Evolutionary conservation across 2,113 vertebrate genomes (phyloP).

Genomic region (Monopterus albus): DNA sequence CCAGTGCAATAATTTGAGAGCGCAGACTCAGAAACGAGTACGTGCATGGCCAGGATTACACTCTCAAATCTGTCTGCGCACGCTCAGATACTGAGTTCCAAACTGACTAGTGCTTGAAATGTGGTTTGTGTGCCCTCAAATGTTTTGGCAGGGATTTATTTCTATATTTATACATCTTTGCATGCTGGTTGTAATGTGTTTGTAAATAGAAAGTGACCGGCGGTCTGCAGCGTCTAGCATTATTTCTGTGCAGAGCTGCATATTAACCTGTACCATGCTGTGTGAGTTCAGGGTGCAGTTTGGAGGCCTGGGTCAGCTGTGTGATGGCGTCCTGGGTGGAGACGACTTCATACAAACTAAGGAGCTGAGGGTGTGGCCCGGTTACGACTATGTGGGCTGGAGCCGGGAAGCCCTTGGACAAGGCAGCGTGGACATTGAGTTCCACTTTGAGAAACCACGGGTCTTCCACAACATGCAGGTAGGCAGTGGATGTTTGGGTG

Average conservation of each 20-base stretch:
- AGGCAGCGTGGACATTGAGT: slow-evolving; percentile 89
- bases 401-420: slow-evolving; percentile 82
- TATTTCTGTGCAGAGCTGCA: slow-evolving; percentile 3
- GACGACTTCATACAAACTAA: slow-evolving; percentile 90
- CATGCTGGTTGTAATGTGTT: slow-evolving; percentile 7
- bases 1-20: too few species aligned
- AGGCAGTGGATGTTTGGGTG: not conserved
- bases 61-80: too few species aligned
- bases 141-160: too few species aligned
- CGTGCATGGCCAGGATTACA: too few species aligned
- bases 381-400: slow-evolving; percentile 96
- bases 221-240: not conserved
- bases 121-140: too few species aligned
- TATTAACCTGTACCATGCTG: slow-evolving; percentile 13
- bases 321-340: slow-evolving; percentile 89
- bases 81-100: too few species aligned
- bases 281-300: slow-evolving; percentile 85
- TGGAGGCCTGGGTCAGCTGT: slow-evolving; percentile 91
- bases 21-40: too few species aligned
- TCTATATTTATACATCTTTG: not conserved
- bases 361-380: slow-evolving; percentile 90
- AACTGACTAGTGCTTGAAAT: too few species aligned
- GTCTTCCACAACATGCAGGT: slow-evolving; percentile 91
- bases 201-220: not conserved
- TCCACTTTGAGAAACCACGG: slow-evolving; percentile 89